These are phyloP conservation scores for Diglossa cyanea DNA, from an alignment of 2,797 vertebrate species.

Conservation along the genomic window DNA sequence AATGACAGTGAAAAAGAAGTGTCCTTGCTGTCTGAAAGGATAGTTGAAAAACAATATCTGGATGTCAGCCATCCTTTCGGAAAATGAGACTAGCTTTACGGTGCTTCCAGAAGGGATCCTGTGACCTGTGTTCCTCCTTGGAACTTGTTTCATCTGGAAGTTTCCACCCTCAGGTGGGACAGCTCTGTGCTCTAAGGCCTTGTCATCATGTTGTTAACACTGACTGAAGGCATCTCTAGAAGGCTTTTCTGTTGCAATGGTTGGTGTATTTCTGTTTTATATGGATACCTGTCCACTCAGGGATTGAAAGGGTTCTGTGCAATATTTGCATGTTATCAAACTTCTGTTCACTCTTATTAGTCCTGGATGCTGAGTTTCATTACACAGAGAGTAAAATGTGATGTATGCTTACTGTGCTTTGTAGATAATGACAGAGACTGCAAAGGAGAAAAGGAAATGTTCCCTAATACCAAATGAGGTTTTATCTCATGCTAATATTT, in stretches of 20 bases:
- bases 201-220: not conserved
- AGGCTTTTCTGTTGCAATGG: not conserved
- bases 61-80: not conserved
- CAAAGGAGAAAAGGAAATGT: not conserved
- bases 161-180: not conserved
- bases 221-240: not conserved
- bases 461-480: not conserved
- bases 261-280: not conserved
- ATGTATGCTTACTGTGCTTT: not conserved
- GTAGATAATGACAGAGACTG: not conserved
- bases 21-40: not conserved
- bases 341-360: not conserved
- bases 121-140: not conserved
- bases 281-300: not conserved
- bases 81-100: not conserved
- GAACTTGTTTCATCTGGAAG: not conserved
- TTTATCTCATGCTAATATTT: not conserved
- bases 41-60: slow-evolving; percentile 32
- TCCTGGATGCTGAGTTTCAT: not conserved
- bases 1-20: slow-evolving; percentile 1
- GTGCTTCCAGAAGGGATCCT: not conserved
- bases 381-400: not conserved
- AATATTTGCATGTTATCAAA: not conserved
- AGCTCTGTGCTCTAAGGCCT: not conserved
- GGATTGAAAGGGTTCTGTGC: rapidly evolving